These are phyloP conservation scores for Sycophaga agraensis DNA, from an alignment of 1,140 invertebrate genomes.

Conservation along the genomic window DNA sequence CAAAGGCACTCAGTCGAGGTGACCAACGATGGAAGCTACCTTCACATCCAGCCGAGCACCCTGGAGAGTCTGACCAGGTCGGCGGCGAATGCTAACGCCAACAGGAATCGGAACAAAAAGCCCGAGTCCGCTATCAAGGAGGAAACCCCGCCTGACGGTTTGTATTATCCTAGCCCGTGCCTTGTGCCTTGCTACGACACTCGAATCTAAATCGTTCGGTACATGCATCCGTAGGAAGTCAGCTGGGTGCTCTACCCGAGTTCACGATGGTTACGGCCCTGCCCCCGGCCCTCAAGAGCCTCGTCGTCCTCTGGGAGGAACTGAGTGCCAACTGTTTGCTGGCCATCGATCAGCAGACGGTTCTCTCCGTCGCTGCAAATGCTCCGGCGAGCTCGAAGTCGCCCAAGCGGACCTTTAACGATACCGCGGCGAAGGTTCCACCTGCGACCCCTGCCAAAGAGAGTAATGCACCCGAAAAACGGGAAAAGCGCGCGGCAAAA, in stretches of 20 bases:
- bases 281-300: constrained; percentile 81
- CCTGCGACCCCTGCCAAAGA: constrained; percentile 44
- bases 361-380: constrained; percentile 54
- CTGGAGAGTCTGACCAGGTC: constrained; percentile 74
- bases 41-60: constrained; percentile 77
- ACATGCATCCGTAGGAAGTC: constrained; percentile 11
- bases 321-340: constrained; percentile 71
- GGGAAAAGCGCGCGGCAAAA: constrained; percentile 58
- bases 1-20: constrained; percentile 88
- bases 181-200: too few relatives aligned
- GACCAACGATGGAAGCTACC: constrained; percentile 73
- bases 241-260: constrained; percentile 46
- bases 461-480: constrained; percentile 54
- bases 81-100: constrained; percentile 72
- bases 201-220: too few relatives aligned
- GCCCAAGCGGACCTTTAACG: constrained; percentile 44
- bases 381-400: constrained; percentile 54
- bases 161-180: too few relatives aligned
- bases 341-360: constrained; percentile 64
- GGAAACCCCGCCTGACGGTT: constrained; percentile 44
- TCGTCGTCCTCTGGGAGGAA: constrained; percentile 87
- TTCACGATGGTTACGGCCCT: constrained; percentile 70
- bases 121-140: constrained; percentile 63
- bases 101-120: constrained; percentile 64
- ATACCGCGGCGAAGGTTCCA: constrained; percentile 39